Percentiles rank a stretch among this genome's conserved stretches.
phyloP scores from a whole-genome alignment of 2,113 vertebrate species.

The Redunca redunca region DNA sequence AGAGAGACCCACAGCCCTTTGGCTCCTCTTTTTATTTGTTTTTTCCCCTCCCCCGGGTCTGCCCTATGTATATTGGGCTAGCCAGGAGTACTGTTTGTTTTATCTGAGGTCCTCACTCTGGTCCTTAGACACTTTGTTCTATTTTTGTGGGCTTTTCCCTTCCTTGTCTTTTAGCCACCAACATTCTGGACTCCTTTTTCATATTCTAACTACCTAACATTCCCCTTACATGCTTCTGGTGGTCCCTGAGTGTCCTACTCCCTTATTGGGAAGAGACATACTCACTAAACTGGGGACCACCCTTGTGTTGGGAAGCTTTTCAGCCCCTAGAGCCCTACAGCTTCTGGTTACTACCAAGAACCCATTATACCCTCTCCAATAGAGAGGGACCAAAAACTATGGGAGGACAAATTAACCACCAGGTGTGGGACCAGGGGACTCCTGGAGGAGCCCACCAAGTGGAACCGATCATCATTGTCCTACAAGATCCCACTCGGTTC shows the following conservation, averaged over 20 bases:
- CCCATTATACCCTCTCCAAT: neutral
- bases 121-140: neutral
- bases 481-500: neutral
- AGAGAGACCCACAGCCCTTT: neutral
- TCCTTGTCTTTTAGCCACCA: neutral
- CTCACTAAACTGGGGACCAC: neutral
- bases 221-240: neutral
- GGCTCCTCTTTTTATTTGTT: neutral
- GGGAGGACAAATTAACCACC: neutral
- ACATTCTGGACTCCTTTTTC: neutral
- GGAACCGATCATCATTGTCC: rapidly evolving
- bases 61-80: neutral
- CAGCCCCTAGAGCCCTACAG: neutral
- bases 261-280: neutral
- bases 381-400: neutral
- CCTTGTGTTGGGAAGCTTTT: neutral
- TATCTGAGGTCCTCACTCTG: neutral
- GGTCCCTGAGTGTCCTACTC: neutral
- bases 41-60: neutral
- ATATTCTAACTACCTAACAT: neutral
- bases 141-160: neutral
- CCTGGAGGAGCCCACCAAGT: neutral
- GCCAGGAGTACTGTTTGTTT: neutral
- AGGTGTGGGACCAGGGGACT: neutral
- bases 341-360: neutral